These are phyloP conservation scores for Meda fulgida DNA, from an alignment of 2,797 vertebrate species.

Conservation along the genomic window DNA sequence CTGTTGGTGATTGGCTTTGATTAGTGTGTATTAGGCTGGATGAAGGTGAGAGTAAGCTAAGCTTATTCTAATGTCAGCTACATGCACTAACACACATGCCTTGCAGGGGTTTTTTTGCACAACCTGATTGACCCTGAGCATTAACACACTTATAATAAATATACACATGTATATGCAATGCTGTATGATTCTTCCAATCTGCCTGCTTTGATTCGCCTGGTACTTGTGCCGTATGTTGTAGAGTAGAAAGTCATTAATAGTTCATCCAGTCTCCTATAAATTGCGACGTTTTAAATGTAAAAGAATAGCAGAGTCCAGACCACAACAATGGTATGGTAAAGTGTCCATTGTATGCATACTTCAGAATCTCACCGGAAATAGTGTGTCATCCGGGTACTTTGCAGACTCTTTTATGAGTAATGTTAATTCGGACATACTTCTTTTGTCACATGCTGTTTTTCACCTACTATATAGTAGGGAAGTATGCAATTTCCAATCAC, in stretches of 20 bases:
- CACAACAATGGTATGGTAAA: too few species aligned
- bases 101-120: background rate
- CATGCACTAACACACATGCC: conserved; percentile 10
- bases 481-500: too few species aligned
- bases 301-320: too few species aligned
- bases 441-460: too few species aligned
- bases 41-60: conserved; percentile 33
- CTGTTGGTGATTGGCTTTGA: conserved; percentile 19
- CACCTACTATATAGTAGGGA: too few species aligned
- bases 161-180: background rate
- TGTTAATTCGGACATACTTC: too few species aligned
- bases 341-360: too few species aligned
- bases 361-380: too few species aligned
- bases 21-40: background rate
- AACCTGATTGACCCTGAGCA: background rate
- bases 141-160: background rate
- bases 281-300: too few species aligned
- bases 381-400: too few species aligned
- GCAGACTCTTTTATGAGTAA: too few species aligned
- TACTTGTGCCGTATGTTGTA: background rate
- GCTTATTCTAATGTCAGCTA: background rate
- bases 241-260: conserved; percentile 11
- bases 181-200: background rate
- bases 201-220: background rate
- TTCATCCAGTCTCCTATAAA: background rate